Evolutionary conservation across 2,113 vertebrate species (phyloP), one percentile per base, ranked within the genome.

Genomic region (Cynocephalus volans): DNA sequence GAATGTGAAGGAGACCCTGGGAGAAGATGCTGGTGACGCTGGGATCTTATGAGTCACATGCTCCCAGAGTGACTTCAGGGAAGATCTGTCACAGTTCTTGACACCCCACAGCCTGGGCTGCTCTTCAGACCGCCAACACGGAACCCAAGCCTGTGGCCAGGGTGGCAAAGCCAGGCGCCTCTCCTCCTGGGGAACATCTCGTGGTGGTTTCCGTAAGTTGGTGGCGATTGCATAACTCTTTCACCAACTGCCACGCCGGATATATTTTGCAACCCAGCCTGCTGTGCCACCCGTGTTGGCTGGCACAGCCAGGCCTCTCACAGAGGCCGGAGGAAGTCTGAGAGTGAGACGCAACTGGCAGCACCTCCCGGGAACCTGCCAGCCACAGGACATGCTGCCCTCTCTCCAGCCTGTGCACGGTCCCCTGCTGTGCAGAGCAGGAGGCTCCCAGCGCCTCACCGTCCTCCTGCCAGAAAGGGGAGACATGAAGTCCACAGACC

Each of bases 141-240:
- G 97, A 95, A 84, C 96, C 96, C 4, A 26, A 97, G 96, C 93
- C 98, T 98, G 98, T 4, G 93, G 97, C 98, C 93, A 89, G 95
- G 97, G 88, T 93, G 98, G 98, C 98, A 95, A 83, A 96, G 96
- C 97, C 93, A 83, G 97, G 56, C 77, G 72, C 94, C 93, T 97
- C 96, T 96, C 98, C 96, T 98, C 96, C 98, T 41, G 76, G 88
- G 98, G 90, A 92, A 96, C 93, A 88, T 98, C 97, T 94, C 98
- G 89, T 70, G 86, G 99, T 98, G 99, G 98, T 99, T 99, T 99
- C 99, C 99, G 99, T 99, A 99, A 99, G 99, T 99, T 99, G 98
- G 98, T 98, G 98, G 97, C n/a, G 98, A 98, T 99, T 99, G 99
- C 99, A 99, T 98, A 99, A 99, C 98, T 95, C 95, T 96, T 81